Base-by-base conservation (phyloP, 2,888 invertebrate species). In the Tinea semifulvella region DNA sequence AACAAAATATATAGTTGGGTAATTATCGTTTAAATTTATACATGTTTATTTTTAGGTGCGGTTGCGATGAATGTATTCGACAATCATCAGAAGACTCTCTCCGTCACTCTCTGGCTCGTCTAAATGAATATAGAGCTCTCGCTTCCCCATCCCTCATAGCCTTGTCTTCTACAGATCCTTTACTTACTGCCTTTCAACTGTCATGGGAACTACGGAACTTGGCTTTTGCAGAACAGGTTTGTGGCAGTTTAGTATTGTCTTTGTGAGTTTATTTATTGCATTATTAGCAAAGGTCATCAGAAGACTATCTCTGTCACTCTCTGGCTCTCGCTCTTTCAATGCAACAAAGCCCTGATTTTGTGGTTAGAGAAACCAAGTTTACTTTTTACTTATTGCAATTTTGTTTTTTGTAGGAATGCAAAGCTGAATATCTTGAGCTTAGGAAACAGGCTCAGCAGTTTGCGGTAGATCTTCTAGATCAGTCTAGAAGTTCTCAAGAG, bases 111-210 rank as follows among this genome's bases (percentile, higher is more conserved):
- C 77, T 94, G 45, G 92, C 94, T 0, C 87, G 97, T 17, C 89
- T 98, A 42, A 96, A 97, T 63, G 92, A 95, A 56, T 98, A 97
- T 76, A 87, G 90, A 50, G 97, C 97, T 0, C 73, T 98, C 44
- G 91, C 96, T 0, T 94, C 94, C 59, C 96, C 98, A 0, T 96
- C 96, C 0, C 85, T 98, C 42, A 97, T 98, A 52, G 94, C 96
- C 0, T 77, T 97, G 25, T 96, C 95, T 22, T 94, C 95, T 6
- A 89, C 87, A 47, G 98, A 98, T 74, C 98, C 97, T 1, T 87
- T 98, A 45, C 81, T 96, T 52, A 96, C 96, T 0, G 94, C 98
- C 11, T 98, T 98, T 65, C 92, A 97, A 65, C 79, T 98, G 39
- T 95, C 96, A 46, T 97, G 96, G 94, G 98, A 98, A 60, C 79